Base-by-base conservation (phyloP, 1,140 invertebrate species). In the Cydia splendana region DNA sequence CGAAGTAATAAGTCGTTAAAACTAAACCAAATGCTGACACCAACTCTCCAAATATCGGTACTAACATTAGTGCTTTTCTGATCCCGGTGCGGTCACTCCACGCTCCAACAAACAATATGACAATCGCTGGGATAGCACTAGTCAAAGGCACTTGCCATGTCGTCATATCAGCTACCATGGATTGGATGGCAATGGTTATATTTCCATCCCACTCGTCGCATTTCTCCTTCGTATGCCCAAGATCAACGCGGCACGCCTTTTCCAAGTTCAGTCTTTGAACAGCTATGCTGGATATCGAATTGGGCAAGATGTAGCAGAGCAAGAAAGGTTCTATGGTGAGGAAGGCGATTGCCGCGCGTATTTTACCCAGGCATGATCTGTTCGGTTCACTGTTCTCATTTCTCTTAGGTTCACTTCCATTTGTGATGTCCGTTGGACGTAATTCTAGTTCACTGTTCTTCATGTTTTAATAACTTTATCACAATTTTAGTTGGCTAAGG, bases 61-160 rank as follows among this genome's bases (percentile, higher is more conserved):
- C 76, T 3, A 95, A 69, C 86, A 95, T 94, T 75, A 94, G 92
- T 10, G 94, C 88, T 89, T 96, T 96, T 76, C 95, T 87, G 74
- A 94, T 93, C 34, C 94, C 94, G 65, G 94, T 93, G 78, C 89
- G 88, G 81, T 95, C 95, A 82, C 95, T 95, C 95, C 95, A 94
- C 38, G 95, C 94, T 81, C 96, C 95, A 76, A 96, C 83, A 88
- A 95, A 94, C 75, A 95, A 78, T 30, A 95, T 93, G 4, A 94
- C 84, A n/a, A 95, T 78, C 0, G 94, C 91, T n/a, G 95, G 94
- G 10, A 95, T 84, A 30, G 93, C 85, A 76, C 93, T 95, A 79
- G 94, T 93, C 24, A 95, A 78, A 0, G 94, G 90, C 45, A 93
- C 92, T 81, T 94, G 94, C 92, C 93, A 94, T 6, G 93, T 86